These are phyloP conservation scores for Lordiphosa clarofinis DNA, from an alignment of 1,140 invertebrate genomes.

Conservation along the genomic window DNA sequence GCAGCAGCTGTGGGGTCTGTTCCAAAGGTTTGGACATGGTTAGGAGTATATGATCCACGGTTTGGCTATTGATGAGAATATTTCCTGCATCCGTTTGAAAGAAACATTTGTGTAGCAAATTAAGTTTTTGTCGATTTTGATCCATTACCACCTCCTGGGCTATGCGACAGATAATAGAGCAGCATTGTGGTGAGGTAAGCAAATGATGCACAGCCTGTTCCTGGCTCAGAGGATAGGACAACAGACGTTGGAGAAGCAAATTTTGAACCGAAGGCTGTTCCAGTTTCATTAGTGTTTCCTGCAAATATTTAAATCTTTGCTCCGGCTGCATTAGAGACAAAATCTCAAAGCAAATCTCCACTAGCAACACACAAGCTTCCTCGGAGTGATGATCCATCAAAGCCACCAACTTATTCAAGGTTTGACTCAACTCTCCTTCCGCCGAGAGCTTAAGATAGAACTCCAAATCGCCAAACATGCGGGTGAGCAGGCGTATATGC, in stretches of 20 bases:
- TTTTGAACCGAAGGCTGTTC: constrained; percentile 47
- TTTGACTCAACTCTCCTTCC: constrained; percentile 69
- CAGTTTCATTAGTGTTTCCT: constrained; percentile 61
- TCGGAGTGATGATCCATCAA: constrained; percentile 79
- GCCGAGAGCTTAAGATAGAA: constrained; percentile 59
- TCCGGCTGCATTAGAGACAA: constrained; percentile 80
- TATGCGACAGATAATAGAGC: constrained; percentile 77
- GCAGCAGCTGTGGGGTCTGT: constrained; percentile 11
- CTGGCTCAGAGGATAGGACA: constrained; percentile 80
- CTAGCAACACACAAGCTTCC: constrained; percentile 79
- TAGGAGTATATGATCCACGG: constrained; percentile 80
- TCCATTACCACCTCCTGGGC: constrained; percentile 77
- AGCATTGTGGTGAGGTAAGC: constrained; percentile 79
- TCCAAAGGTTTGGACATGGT: constrained; percentile 75
- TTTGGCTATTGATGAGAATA: constrained; percentile 80
- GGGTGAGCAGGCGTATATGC: constrained; percentile 50
- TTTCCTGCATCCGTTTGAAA: constrained; percentile 74
- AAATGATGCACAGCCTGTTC: constrained; percentile 81
- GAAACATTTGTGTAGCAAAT: constrained; percentile 79
- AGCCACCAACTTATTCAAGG: constrained; percentile 81
- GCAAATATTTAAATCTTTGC: constrained; percentile 81
- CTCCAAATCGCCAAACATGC: constrained; percentile 58
- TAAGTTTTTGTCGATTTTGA: constrained; percentile 78
- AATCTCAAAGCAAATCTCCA: constrained; percentile 83
- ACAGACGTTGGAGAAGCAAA: constrained; percentile 80